These are phyloP conservation scores for Muntiacus reevesi DNA, from an alignment of 2,113 vertebrate species.

Conservation along the genomic window DNA sequence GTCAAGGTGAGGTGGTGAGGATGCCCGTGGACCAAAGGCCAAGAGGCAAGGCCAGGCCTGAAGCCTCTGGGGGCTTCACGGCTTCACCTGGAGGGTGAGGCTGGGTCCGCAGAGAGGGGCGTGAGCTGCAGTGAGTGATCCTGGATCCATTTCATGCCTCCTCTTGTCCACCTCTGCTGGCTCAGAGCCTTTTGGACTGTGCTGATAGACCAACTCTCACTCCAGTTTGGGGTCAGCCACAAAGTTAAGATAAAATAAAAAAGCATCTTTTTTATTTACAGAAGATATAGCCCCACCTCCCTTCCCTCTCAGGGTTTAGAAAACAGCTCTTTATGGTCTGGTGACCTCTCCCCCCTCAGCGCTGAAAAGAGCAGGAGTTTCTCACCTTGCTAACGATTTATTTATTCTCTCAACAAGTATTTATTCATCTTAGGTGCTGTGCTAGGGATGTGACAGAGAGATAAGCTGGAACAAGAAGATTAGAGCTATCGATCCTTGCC, in stretches of 20 bases:
- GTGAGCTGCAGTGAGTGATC: background rate
- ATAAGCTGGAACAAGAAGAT: background rate
- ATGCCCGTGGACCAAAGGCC: background rate
- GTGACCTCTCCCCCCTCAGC: background rate
- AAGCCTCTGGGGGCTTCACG: background rate
- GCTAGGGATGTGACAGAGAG: background rate
- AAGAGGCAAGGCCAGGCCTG: background rate
- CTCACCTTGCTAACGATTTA: background rate
- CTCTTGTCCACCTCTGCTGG: background rate
- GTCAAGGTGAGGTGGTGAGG: background rate
- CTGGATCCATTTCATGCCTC: fast-evolving
- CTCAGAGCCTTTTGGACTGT: background rate
- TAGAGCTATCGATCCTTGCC: background rate
- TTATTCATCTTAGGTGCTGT: background rate
- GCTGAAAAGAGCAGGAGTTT: background rate
- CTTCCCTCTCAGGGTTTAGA: background rate
- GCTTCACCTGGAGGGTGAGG: background rate
- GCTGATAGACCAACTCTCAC: background rate
- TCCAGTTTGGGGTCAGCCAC: background rate
- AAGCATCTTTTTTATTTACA: background rate
- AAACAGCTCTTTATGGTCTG: background rate
- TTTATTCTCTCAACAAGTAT: background rate
- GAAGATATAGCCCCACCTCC: background rate
- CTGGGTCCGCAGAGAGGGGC: background rate
- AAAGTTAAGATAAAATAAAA: background rate